These are phyloP conservation scores for Suillia variegata DNA, from an alignment of 2,888 invertebrate species.

Conservation along the genomic window DNA sequence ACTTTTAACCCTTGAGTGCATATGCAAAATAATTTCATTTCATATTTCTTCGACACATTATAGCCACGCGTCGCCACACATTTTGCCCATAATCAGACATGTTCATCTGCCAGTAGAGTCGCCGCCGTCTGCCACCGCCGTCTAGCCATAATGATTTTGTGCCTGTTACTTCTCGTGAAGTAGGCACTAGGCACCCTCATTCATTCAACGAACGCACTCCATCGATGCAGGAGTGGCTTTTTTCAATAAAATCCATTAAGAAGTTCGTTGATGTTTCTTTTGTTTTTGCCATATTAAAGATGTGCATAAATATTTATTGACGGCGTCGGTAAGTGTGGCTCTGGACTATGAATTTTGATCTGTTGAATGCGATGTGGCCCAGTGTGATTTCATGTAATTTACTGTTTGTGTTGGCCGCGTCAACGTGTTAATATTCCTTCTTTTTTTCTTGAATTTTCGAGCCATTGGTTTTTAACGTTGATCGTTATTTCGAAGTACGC, in stretches of 20 bases:
- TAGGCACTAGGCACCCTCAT: too few species aligned
- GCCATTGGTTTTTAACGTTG: too few species aligned
- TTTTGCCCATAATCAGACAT: neutral
- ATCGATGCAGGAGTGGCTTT: neutral
- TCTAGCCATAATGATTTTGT: neutral
- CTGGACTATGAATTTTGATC: too few species aligned
- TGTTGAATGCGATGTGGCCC: too few species aligned
- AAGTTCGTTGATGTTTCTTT: too few species aligned
- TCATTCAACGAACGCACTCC: too few species aligned
- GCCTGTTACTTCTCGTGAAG: too few species aligned
- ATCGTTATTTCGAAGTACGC: neutral
- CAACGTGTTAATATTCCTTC: slow-evolving; percentile 15
- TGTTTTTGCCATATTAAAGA: too few species aligned
- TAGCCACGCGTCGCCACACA: neutral
- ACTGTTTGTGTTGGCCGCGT: slow-evolving; percentile 24
- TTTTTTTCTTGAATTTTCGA: too few species aligned
- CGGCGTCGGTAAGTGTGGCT: slow-evolving; percentile 6
- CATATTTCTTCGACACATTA: neutral
- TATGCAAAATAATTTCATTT: neutral
- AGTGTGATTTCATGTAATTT: slow-evolving; percentile 24
- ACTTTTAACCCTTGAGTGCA: too few species aligned
- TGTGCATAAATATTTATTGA: too few species aligned
- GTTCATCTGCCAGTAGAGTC: neutral
- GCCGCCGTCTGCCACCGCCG: too few species aligned
- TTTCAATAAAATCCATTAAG: neutral